Percentiles rank a stretch among this genome's conserved stretches.
Evolutionary conservation across 2,888 invertebrate genomes (phyloP).

Genomic region (Cerastis rubricosa): DNA sequence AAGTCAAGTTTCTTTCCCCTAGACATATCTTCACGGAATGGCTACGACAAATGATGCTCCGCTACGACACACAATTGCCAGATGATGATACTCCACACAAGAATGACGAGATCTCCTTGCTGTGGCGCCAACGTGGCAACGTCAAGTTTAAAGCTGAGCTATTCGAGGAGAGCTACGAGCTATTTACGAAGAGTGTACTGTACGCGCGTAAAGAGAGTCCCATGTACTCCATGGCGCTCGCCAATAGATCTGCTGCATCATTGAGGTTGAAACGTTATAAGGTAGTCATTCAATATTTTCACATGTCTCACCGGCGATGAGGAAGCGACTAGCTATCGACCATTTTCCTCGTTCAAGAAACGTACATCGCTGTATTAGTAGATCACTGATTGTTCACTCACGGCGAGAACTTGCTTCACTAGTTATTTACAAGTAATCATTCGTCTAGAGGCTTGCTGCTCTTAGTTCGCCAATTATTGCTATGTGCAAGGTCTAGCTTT

Average conservation of each 20-base stretch:
- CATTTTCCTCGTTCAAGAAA: not conserved
- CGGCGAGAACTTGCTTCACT: no score
- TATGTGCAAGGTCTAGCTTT: not conserved
- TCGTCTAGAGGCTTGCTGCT: not conserved
- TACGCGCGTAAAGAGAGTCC: constrained; percentile 90
- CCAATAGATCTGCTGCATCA: constrained; percentile 93
- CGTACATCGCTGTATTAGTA: not conserved
- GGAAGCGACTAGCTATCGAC: not conserved
- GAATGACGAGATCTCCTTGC: constrained; percentile 79
- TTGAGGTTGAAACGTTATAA: constrained; percentile 91
- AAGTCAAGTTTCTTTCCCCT: constrained; percentile 17
- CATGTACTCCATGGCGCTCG: constrained; percentile 92
- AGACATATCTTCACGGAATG: constrained; percentile 84
- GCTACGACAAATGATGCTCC: constrained; percentile 81
- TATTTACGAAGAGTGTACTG: constrained; percentile 92
- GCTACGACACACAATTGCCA: constrained; percentile 76
- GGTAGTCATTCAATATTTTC: constrained; percentile 77
- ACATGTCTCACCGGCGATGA: not conserved
- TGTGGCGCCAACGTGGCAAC: constrained; percentile 90
- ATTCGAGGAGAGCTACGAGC: constrained; percentile 88
- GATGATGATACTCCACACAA: constrained; percentile 81
- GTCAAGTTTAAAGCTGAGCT: constrained; percentile 89
- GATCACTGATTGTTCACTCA: not conserved
- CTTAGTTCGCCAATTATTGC: not conserved
- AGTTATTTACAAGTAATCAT: no score